Conservation (phyloP, 1,140 invertebrate genomes). For the Thaumetopoea pityocampa region DNA sequence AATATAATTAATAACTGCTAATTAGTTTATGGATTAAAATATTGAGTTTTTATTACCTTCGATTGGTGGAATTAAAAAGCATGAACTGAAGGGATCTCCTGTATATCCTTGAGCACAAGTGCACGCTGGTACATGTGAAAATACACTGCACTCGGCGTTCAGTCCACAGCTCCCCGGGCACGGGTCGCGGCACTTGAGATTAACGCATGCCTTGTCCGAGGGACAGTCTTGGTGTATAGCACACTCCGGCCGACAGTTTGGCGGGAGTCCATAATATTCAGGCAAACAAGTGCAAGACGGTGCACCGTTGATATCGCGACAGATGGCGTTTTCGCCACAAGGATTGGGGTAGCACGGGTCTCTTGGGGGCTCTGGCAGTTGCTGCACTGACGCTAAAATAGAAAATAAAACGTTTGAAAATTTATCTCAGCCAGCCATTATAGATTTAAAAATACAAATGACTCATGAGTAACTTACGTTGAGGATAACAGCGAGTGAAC, state of each 20-base stretch:
- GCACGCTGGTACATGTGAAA: slow-evolving; percentile 80
- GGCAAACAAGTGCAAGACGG: slow-evolving; percentile 79
- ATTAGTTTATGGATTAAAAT: slow-evolving; percentile 1
- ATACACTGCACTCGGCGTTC: slow-evolving; percentile 78
- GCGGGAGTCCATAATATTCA: slow-evolving; percentile 79
- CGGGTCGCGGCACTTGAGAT: slow-evolving; percentile 80
- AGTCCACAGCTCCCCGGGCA: slow-evolving; percentile 81
- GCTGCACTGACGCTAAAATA: slow-evolving; percentile 69
- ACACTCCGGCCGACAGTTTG: slow-evolving; percentile 82
- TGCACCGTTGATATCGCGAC: slow-evolving; percentile 76
- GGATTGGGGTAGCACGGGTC: slow-evolving; percentile 79
- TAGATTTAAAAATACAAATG: neutral
- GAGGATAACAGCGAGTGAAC: slow-evolving; percentile 74
- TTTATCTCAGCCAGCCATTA: neutral
- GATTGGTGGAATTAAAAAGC: slow-evolving; percentile 56
- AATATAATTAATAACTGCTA: slow-evolving; percentile 3
- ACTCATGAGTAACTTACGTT: slow-evolving; percentile 64
- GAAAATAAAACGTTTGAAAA: slow-evolving; percentile 16
- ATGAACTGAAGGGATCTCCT: slow-evolving; percentile 80
- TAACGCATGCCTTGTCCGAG: slow-evolving; percentile 79
- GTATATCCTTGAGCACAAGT: slow-evolving; percentile 79
- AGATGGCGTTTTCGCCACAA: slow-evolving; percentile 82
- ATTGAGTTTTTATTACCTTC: slow-evolving; percentile 69
- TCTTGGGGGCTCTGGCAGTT: slow-evolving; percentile 41
- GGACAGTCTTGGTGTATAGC: slow-evolving; percentile 80